phyloP scores from a whole-genome alignment of 2,797 vertebrate species.

The Lerista edwardsae region DNA sequence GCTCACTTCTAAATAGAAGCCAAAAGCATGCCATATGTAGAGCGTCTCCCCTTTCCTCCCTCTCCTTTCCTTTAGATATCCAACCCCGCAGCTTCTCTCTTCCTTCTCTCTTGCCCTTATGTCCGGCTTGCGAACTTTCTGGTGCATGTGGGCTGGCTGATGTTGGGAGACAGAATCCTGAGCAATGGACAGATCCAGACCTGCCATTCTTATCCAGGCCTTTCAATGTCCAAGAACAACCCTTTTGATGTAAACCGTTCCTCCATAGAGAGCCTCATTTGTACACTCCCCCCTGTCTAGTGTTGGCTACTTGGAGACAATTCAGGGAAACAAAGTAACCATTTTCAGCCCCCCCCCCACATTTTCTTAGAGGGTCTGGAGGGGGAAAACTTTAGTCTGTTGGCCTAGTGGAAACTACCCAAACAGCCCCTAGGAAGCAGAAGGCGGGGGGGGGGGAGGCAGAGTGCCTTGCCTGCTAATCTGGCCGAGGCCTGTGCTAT shows the following conservation, averaged over 20 bases:
- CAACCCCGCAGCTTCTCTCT: too few species aligned
- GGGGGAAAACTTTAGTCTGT: background rate
- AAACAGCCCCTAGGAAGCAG: too few species aligned
- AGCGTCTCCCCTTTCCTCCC: too few species aligned
- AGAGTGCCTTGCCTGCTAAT: background rate
- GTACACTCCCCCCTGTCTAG: too few species aligned
- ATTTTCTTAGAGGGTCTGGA: background rate
- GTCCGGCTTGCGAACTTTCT: background rate
- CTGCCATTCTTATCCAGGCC: background rate
- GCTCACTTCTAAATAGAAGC: too few species aligned
- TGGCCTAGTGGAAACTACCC: background rate
- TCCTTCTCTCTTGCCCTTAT: too few species aligned
- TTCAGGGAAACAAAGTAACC: background rate
- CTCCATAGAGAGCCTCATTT: too few species aligned
- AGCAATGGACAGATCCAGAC: too few species aligned
- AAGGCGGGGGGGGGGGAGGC: too few species aligned
- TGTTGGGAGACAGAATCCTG: background rate
- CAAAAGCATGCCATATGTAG: background rate
- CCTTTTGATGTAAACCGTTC: background rate
- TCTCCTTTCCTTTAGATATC: too few species aligned
- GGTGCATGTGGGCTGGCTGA: too few species aligned
- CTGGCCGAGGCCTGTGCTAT: background rate
- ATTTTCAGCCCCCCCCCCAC: background rate
- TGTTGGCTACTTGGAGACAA: background rate
- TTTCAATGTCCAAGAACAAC: background rate